A percentile compares a stretch with the other conserved stretches of the same genome.
phyloP scores from a whole-genome alignment of 92 coral and sea anemone genomes.

The Hydrozoanthus gracilis region DNA sequence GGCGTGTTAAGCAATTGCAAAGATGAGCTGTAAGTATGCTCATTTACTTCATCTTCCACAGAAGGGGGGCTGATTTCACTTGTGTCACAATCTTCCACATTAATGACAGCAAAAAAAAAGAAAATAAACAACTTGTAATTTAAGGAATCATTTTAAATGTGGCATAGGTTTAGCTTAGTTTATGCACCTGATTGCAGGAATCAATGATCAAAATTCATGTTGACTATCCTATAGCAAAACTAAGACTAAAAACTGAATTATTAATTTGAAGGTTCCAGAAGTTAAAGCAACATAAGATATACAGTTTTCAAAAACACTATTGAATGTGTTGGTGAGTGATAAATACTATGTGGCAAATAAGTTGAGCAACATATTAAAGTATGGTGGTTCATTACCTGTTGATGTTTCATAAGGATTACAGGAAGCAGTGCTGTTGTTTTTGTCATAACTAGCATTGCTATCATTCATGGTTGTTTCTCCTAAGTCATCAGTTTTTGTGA shows the following conservation, averaged over 20 bases:
- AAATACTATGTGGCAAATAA: too few species aligned
- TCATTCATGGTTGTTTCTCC: background rate
- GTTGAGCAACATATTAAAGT: background rate
- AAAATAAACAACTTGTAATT: background rate
- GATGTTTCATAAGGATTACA: background rate
- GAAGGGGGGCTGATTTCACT: background rate
- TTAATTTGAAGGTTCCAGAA: too few species aligned
- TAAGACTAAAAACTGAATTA: too few species aligned
- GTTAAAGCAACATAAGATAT: too few species aligned
- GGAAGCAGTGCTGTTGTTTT: background rate
- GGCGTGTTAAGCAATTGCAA: background rate
- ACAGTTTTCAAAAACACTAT: too few species aligned
- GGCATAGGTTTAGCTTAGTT: background rate
- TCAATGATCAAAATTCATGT: too few species aligned
- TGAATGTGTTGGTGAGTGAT: too few species aligned
- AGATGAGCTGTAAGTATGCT: background rate
- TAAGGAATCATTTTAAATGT: background rate
- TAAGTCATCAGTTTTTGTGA: conserved; percentile 4
- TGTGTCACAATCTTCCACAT: background rate
- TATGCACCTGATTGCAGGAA: too few species aligned
- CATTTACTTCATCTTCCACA: background rate
- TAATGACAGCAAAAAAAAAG: background rate
- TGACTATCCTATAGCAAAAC: too few species aligned
- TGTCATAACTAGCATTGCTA: background rate
- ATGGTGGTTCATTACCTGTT: background rate